Evolutionary conservation across 2,113 vertebrate species (phyloP), one percentile per base, ranked within the genome.

Genomic region (Entomyzon cyanotis): DNA sequence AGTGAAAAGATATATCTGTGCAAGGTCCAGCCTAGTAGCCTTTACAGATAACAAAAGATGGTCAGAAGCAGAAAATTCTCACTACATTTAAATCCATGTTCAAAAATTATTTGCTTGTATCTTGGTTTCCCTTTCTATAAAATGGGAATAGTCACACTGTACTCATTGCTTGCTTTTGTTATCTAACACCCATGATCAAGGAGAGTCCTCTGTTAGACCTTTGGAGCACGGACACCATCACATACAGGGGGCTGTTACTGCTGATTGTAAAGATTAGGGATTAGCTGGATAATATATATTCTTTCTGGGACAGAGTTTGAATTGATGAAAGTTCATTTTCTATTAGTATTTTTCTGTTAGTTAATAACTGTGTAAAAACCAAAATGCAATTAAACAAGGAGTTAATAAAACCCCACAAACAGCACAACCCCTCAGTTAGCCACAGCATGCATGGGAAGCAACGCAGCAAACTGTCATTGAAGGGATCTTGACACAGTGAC

Each of bases 131-230:
- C 1, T 76, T 85, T 52, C 50, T 81, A 37, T 37, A 58, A 55
- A 82, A 24, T 35, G 12, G 12, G 31, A 41, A 31, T 22, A 50
- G 15, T 33, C 31, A 60, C n/a, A 47, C 28, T 24, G 39, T 23
- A 6, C 23, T 53, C 41, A 4, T 0, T 3, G 50, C 39, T 84
- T 7, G 0, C 11, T 46, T 16, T 30, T 24, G 14, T 28, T 27
- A 2, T 31, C 52, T 23, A 10, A 77, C n/a, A 37, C 10, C 20
- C 15, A 4, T 3, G 33, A 14, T 16, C 1, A 12, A n/a, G 16
- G 28, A 30, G 73, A 53, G 24, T 31, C 55, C 50, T n/a, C 58
- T 60, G 7, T 33, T 9, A 75, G 52, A 67, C 3, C 3, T 44
- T 77, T 39, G 35, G 30, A 62, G 56, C 27, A 47, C 63, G 50